These are phyloP conservation scores for Moxostoma hubbsi DNA, from an alignment of 2,797 vertebrate genomes.

Conservation along the genomic window DNA sequence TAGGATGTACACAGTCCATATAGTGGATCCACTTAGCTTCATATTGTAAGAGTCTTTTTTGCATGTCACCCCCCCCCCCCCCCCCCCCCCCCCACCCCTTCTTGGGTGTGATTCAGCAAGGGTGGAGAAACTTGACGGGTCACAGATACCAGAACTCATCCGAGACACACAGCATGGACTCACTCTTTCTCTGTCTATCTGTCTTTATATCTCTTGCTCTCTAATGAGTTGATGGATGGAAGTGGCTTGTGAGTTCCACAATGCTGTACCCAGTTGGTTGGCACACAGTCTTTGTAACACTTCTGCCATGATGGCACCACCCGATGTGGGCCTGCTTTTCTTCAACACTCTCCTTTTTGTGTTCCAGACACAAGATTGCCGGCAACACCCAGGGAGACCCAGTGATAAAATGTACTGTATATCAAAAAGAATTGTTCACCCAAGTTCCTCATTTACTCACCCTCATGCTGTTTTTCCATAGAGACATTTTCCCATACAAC, in stretches of 20 bases:
- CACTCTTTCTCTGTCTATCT: neutral
- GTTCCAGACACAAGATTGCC: neutral
- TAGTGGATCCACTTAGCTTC: too few species aligned
- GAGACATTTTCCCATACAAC: too few species aligned
- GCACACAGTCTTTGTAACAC: neutral
- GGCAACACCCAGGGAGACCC: neutral
- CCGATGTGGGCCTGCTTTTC: conserved; percentile 6
- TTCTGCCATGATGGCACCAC: conserved; percentile 26
- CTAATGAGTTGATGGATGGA: neutral
- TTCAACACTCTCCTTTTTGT: conserved; percentile 5
- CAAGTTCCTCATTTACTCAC: too few species aligned
- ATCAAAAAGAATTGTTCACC: too few species aligned
- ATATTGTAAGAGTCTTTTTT: too few species aligned
- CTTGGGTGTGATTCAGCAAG: neutral
- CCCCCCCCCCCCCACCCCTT: too few species aligned
- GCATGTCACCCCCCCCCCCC: too few species aligned
- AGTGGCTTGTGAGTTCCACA: neutral
- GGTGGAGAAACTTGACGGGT: neutral
- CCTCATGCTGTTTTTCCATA: too few species aligned
- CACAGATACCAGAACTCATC: neutral
- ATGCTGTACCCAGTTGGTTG: neutral
- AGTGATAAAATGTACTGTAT: too few species aligned
- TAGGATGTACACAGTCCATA: too few species aligned
- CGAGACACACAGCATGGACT: neutral
- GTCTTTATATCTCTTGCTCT: neutral